Conservation (phyloP, 2,113 vertebrate genomes). For the Oceanites oceanicus region DNA sequence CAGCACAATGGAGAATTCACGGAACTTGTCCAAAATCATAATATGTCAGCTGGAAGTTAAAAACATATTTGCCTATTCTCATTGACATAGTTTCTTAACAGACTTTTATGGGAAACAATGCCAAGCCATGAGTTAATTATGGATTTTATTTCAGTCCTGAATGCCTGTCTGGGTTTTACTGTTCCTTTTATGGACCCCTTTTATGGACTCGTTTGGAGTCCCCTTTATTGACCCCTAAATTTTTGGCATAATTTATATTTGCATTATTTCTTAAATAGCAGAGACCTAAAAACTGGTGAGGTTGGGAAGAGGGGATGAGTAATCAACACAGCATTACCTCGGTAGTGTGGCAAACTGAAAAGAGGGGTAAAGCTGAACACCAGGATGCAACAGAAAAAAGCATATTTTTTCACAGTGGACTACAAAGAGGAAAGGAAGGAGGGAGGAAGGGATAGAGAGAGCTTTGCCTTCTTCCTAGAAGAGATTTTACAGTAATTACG, state of each 20-base stretch:
- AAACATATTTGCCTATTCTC: neutral
- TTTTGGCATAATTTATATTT: neutral
- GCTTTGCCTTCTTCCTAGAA: constrained; percentile 18
- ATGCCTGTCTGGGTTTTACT: neutral
- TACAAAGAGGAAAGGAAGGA: neutral
- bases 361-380: neutral
- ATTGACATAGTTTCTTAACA: neutral
- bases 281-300: constrained; percentile 46
- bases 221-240: neutral
- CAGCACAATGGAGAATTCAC: neutral
- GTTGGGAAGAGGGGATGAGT: constrained; percentile 46
- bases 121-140: neutral
- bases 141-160: neutral
- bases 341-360: constrained; percentile 13
- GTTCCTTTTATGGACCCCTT: neutral
- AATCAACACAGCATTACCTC: constrained; percentile 44
- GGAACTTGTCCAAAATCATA: neutral
- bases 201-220: too few species aligned
- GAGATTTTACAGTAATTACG: constrained; percentile 58
- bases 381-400: neutral
- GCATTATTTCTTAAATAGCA: constrained; percentile 1
- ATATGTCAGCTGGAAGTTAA: neutral
- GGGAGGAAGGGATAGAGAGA: neutral
- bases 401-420: constrained; percentile 10
- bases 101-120: neutral